Evolutionary conservation across 2,113 vertebrate species (phyloP).

Genomic region (Macheiramphus alcinus): DNA sequence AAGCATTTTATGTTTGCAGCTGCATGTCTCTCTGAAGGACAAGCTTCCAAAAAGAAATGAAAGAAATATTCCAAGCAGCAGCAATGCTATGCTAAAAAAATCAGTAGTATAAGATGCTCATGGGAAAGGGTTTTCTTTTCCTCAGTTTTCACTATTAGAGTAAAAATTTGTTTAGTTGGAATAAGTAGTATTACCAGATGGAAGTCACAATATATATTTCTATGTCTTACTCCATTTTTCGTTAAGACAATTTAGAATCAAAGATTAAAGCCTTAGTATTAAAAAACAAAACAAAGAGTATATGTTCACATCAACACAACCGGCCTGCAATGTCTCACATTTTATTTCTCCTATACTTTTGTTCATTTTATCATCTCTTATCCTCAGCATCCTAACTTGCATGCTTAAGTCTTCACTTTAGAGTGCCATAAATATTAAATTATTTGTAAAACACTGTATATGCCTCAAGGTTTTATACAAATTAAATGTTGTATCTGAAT

Average conservation of each 20-base stretch:
- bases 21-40: constrained; percentile 18
- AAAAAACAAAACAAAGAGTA: not conserved
- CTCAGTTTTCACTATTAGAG: not conserved
- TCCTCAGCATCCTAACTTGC: not conserved
- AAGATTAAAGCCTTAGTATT: not conserved
- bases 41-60: not conserved
- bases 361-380: not conserved
- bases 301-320: not conserved
- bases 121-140: not conserved
- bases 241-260: not conserved
- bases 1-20: constrained; percentile 48
- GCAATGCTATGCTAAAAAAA: not conserved
- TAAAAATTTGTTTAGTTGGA: not conserved
- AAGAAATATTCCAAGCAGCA: not conserved
- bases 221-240: not conserved
- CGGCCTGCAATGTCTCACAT: not conserved
- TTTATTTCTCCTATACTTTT: not conserved
- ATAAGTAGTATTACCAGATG: not conserved
- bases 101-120: not conserved
- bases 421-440: not conserved
- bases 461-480: not conserved
- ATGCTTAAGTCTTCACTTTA: not conserved
- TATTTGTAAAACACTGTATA: not conserved
- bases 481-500: not conserved
- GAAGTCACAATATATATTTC: not conserved